A percentile compares a stretch with the other conserved stretches of the same genome.
Evolutionary conservation across 2,797 vertebrate genomes (phyloP).

Genomic region (Chiloscyllium punctatum): DNA sequence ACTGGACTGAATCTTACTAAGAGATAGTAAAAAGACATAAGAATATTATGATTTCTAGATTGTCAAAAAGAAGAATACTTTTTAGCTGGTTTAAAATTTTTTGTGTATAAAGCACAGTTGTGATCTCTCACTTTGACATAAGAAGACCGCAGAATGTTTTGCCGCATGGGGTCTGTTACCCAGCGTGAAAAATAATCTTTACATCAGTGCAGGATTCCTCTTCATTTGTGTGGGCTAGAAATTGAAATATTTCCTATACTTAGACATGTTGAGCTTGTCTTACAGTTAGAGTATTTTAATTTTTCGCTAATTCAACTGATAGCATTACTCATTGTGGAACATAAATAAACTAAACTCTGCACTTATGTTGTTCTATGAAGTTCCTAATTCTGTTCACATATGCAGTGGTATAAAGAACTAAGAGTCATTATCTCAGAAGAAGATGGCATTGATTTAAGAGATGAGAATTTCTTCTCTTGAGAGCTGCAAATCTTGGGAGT

Average conservation of each 20-base stretch:
- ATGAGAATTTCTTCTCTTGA: not conserved
- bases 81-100: not conserved
- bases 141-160: not conserved
- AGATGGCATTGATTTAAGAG: not conserved
- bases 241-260: not conserved
- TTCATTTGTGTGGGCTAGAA: not conserved
- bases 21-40: not conserved
- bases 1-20: not conserved
- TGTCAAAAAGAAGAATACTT: not conserved
- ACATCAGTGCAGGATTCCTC: not conserved
- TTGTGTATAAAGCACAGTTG: not conserved
- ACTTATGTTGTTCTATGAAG: not conserved
- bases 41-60: not conserved
- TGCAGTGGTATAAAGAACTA: not conserved
- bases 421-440: not conserved
- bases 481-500: too few relatives aligned
- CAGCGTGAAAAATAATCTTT: not conserved
- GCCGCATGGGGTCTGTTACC: not conserved
- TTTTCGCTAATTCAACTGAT: not conserved
- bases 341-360: not conserved
- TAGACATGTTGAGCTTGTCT: not conserved
- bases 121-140: not conserved
- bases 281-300: not conserved
- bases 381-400: not conserved
- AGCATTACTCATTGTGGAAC: not conserved